Percentiles rank a stretch among this genome's conserved stretches.
These are phyloP conservation scores for Saxicola maurus DNA, from an alignment of 2,797 vertebrate species.

Conservation along the genomic window DNA sequence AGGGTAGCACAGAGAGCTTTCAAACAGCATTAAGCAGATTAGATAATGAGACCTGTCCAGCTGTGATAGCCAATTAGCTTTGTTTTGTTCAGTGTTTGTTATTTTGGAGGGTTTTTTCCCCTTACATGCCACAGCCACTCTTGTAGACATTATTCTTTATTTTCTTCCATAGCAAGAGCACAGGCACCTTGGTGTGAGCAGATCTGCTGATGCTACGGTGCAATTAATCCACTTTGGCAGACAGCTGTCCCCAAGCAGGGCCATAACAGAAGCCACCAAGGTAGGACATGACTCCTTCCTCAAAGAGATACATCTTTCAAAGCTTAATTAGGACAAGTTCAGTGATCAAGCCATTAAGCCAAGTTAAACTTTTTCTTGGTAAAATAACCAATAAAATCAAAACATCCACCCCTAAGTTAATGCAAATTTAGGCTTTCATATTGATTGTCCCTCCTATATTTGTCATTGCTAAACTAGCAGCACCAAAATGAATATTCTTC, in stretches of 20 bases:
- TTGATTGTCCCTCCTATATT: not conserved
- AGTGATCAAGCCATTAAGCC: not conserved
- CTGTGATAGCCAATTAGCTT: not conserved
- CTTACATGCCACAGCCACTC: not conserved
- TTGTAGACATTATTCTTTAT: not conserved
- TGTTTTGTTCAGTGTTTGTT: not conserved
- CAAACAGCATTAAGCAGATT: not conserved
- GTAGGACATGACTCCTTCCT: not conserved
- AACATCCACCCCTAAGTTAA: not conserved
- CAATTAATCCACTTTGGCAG: not conserved
- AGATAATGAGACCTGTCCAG: not conserved
- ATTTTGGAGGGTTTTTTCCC: not conserved
- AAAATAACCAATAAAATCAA: conserved; percentile 7
- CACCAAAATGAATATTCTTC: not conserved
- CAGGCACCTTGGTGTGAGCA: not conserved
- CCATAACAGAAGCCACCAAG: not conserved
- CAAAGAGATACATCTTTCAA: not conserved
- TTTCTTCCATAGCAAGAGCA: not conserved
- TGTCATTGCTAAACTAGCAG: not conserved
- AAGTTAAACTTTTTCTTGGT: not conserved
- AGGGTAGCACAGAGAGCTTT: not conserved
- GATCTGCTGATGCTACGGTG: not conserved
- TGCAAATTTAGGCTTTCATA: not conserved
- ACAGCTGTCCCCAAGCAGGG: not conserved
- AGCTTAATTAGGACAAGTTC: not conserved